A percentile compares a stretch with the other conserved stretches of the same genome.
These are phyloP conservation scores for Geophilus truncorum DNA, from an alignment of 2,888 invertebrate genomes.

Conservation along the genomic window DNA sequence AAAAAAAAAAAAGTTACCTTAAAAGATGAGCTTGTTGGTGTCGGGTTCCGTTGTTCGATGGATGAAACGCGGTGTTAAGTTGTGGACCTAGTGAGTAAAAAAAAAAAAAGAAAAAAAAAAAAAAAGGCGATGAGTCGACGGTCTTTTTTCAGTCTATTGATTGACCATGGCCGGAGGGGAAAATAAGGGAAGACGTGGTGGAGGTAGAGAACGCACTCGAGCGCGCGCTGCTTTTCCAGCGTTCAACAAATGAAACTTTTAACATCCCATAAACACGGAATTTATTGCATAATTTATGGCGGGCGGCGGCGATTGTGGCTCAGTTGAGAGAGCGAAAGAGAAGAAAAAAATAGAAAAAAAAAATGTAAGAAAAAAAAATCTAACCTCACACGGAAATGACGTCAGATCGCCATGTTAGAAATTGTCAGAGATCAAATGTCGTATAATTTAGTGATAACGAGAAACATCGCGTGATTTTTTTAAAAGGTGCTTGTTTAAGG, in stretches of 20 bases:
- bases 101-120: neutral
- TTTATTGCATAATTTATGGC: slow-evolving; percentile 30
- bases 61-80: neutral
- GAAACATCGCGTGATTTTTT: neutral
- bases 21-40: neutral
- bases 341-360: neutral
- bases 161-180: slow-evolving; percentile 9
- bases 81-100: slow-evolving; percentile 4
- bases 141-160: slow-evolving; percentile 20
- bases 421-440: neutral
- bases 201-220: slow-evolving; percentile 12
- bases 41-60: neutral
- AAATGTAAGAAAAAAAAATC: neutral
- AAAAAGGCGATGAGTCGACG: slow-evolving; percentile 9
- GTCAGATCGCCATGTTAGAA: neutral
- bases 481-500: neutral
- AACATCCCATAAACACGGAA: slow-evolving; percentile 30
- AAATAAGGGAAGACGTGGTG: neutral
- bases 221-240: slow-evolving; percentile 15
- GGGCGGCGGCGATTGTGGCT: slow-evolving; percentile 19
- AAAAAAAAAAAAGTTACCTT: neutral
- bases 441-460: neutral
- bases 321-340: neutral
- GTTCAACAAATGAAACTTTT: slow-evolving; percentile 30
- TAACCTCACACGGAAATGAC: slow-evolving; percentile 3